These are phyloP conservation scores for Paradoxurus hermaphroditus DNA, from an alignment of 2,113 vertebrate species.

Conservation along the genomic window DNA sequence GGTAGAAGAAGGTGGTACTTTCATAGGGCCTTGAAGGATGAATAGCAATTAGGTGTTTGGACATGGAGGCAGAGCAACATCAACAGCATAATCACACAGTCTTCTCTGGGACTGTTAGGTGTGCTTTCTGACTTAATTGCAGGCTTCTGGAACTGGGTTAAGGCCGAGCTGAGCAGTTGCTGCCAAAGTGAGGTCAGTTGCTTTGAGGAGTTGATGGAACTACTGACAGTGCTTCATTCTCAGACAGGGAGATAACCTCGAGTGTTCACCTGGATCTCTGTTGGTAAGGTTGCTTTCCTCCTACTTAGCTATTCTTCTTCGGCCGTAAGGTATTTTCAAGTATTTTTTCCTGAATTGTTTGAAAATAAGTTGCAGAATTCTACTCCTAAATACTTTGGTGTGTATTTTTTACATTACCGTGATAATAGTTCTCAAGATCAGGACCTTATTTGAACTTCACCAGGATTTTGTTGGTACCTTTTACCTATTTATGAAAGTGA, in stretches of 20 bases:
- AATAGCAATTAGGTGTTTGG: not conserved
- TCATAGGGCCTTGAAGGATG: not conserved
- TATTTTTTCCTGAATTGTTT: not conserved
- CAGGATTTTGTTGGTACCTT: not conserved
- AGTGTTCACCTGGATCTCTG: not conserved
- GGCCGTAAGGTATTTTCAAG: not conserved
- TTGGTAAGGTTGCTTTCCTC: slow-evolving; percentile 4
- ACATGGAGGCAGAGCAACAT: not conserved
- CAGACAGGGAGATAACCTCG: not conserved
- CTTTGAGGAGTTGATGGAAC: not conserved
- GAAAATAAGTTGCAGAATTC: not conserved
- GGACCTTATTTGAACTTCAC: not conserved
- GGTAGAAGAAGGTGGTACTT: not conserved
- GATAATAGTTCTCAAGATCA: not conserved
- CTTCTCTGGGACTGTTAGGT: not conserved
- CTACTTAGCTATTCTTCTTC: not conserved
- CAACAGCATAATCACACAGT: not conserved
- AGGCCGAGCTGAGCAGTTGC: not conserved
- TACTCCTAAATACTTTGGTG: not conserved
- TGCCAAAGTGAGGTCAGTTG: not conserved
- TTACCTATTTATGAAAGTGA: not conserved
- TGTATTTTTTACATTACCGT: not conserved
- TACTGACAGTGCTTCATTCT: not conserved
- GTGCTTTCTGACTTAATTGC: not conserved
- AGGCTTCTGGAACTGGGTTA: not conserved